phyloP scores from a whole-genome alignment of 1,140 invertebrate species.

The Drosophila arizonae region DNA sequence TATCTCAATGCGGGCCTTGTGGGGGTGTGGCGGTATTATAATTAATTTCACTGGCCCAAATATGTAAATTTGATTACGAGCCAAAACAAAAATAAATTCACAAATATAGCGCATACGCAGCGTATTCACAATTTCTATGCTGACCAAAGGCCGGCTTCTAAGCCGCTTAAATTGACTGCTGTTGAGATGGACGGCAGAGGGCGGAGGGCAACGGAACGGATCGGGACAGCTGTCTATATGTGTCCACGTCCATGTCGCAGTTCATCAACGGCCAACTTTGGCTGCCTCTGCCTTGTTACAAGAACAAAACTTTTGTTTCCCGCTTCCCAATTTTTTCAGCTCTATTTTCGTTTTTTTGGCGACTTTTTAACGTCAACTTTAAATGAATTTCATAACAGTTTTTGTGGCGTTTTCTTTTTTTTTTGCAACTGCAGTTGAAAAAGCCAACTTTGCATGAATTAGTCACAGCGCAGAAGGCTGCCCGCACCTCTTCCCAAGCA shows the following conservation, averaged over 20 bases:
- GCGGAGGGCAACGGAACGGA: not conserved
- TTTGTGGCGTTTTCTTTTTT: conserved; percentile 22
- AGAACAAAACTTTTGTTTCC: conserved; percentile 55
- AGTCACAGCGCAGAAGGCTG: conserved; percentile 37
- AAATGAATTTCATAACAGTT: conserved; percentile 71
- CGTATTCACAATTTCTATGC: conserved; percentile 37
- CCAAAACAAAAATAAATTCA: conserved; percentile 63
- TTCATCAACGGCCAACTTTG: conserved; percentile 74
- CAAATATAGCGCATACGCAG: conserved; percentile 70
- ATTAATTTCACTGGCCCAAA: conserved; percentile 74
- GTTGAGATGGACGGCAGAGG: conserved; percentile 22
- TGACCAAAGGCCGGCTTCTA: conserved; percentile 44
- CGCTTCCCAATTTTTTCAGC: conserved; percentile 22
- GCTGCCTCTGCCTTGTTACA: conserved; percentile 51
- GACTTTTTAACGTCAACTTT: conserved; percentile 72
- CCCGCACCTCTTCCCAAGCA: not conserved
- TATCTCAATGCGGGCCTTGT: conserved; percentile 31
- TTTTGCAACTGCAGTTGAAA: conserved; percentile 16
- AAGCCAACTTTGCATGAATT: conserved; percentile 61
- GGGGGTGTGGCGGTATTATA: conserved; percentile 60
- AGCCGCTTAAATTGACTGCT: conserved; percentile 73
- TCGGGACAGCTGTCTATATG: conserved; percentile 40
- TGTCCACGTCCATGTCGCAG: conserved; percentile 49
- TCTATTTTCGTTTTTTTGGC: conserved; percentile 25
- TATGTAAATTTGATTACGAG: conserved; percentile 74